Conservation (phyloP, 2,797 vertebrate genomes). For the Arrhamphus sclerolepis region DNA sequence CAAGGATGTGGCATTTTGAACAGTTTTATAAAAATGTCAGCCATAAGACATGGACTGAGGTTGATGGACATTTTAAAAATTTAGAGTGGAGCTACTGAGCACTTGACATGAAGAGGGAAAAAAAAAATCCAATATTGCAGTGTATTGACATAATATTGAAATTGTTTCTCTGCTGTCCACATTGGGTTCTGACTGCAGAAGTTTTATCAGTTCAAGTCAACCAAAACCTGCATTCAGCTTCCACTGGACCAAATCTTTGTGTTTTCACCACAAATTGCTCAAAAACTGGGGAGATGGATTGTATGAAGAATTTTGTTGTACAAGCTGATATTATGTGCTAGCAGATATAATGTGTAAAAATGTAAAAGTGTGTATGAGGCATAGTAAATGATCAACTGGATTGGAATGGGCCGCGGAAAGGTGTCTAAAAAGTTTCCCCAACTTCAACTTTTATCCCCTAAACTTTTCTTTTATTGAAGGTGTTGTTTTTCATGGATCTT, state of each 20-base stretch:
- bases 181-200: slow-evolving; percentile 19
- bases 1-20: slow-evolving; percentile 16
- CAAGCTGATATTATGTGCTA: too few relatives aligned
- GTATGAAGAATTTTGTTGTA: too few relatives aligned
- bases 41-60: neutral
- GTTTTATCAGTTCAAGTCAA: too few relatives aligned
- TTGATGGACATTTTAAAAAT: slow-evolving; percentile 19
- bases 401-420: slow-evolving; percentile 35
- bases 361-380: neutral
- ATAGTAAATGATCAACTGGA: slow-evolving; percentile 13
- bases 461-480: slow-evolving; percentile 18
- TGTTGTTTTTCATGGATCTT: slow-evolving; percentile 14
- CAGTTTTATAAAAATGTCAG: slow-evolving; percentile 22
- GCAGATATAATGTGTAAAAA: too few relatives aligned
- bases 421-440: slow-evolving; percentile 20
- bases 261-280: too few relatives aligned
- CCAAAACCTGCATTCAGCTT: too few relatives aligned
- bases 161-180: slow-evolving; percentile 1
- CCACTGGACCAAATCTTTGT: too few relatives aligned
- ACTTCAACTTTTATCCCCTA: slow-evolving; percentile 27
- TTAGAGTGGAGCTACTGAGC: slow-evolving; percentile 12
- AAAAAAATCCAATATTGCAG: slow-evolving; percentile 24
- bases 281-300: too few relatives aligned
- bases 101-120: slow-evolving; percentile 5
- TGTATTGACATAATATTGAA: slow-evolving; percentile 23